A percentile compares a stretch with the other conserved stretches of the same genome.
phyloP scores from a whole-genome alignment of 2,797 vertebrate genomes.

The Macropodus opercularis region DNA sequence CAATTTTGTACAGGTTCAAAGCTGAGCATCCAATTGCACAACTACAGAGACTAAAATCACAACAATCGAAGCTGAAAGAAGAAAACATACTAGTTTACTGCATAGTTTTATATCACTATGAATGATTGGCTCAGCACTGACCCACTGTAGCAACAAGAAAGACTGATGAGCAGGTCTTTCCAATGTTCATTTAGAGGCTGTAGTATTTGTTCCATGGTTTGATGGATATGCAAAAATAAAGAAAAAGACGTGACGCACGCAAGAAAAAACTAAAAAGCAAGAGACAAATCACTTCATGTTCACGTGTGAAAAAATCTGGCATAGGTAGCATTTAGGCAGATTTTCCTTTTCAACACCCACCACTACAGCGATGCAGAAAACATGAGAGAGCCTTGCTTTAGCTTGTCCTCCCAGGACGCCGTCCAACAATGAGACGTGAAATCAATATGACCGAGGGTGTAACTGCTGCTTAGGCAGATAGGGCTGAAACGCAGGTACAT shows the following conservation, averaged over 20 bases:
- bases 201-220: slow-evolving; percentile 25
- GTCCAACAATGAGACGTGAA: slow-evolving; percentile 49
- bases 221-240: slow-evolving; percentile 40
- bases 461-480: slow-evolving; percentile 7
- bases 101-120: not conserved
- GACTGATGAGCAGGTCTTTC: slow-evolving; percentile 28
- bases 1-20: too few relatives aligned
- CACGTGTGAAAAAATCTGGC: slow-evolving; percentile 41
- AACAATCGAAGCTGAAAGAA: not conserved
- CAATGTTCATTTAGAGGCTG: slow-evolving; percentile 36
- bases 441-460: slow-evolving; percentile 21
- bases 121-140: too few relatives aligned
- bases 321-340: slow-evolving; percentile 22
- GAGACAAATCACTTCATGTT: slow-evolving; percentile 49
- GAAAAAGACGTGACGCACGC: slow-evolving; percentile 19
- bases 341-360: slow-evolving; percentile 2
- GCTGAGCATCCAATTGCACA: not conserved
- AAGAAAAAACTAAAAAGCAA: slow-evolving; percentile 27
- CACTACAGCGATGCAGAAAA: slow-evolving; percentile 14
- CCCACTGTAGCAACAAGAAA: too few relatives aligned
- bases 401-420: slow-evolving; percentile 49
- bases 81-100: too few relatives aligned
- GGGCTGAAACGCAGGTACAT: not conserved
- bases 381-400: slow-evolving; percentile 41
- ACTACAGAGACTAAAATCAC: not conserved